Evolutionary conservation across 1,140 invertebrate species (phyloP).

Genomic region (Phthorimaea operculella): DNA sequence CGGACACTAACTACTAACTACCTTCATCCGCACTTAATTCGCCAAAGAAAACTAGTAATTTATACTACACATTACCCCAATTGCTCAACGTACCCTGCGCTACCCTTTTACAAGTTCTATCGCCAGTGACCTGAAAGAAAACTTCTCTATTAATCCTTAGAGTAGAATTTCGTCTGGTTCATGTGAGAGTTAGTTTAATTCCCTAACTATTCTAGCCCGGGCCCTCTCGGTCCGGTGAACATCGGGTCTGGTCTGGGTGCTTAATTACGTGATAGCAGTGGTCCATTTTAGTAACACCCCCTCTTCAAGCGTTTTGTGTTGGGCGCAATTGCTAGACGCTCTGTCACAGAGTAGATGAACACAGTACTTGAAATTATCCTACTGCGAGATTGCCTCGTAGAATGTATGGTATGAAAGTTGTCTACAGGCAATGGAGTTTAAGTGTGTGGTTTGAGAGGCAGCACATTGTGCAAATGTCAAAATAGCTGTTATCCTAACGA

Average conservation of each 20-base stretch:
- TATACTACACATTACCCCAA: slow-evolving; percentile 33
- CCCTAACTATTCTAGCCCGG: slow-evolving; percentile 18
- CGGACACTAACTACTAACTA: slow-evolving; percentile 30
- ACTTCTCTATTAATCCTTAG: no score
- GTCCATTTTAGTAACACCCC: slow-evolving; percentile 28
- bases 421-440: not conserved
- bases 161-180: no score
- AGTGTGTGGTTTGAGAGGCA: slow-evolving; percentile 7
- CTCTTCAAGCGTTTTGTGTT: slow-evolving; percentile 22
- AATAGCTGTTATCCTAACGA: slow-evolving; percentile 19
- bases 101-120: no score
- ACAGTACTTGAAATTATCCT: no score
- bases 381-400: no score
- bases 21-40: slow-evolving; percentile 31
- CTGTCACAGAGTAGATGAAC: not conserved
- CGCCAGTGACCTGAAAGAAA: not conserved
- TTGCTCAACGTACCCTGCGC: slow-evolving; percentile 20
- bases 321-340: not conserved
- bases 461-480: slow-evolving; percentile 15
- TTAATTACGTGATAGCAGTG: slow-evolving; percentile 37
- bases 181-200: slow-evolving; percentile 23
- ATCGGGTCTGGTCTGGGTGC: slow-evolving; percentile 25
- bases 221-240: slow-evolving; percentile 32
- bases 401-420: no score
- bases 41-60: slow-evolving; percentile 35